Base-by-base conservation (phyloP, 2,888 invertebrate genomes). In the Eurytoma californica region DNA sequence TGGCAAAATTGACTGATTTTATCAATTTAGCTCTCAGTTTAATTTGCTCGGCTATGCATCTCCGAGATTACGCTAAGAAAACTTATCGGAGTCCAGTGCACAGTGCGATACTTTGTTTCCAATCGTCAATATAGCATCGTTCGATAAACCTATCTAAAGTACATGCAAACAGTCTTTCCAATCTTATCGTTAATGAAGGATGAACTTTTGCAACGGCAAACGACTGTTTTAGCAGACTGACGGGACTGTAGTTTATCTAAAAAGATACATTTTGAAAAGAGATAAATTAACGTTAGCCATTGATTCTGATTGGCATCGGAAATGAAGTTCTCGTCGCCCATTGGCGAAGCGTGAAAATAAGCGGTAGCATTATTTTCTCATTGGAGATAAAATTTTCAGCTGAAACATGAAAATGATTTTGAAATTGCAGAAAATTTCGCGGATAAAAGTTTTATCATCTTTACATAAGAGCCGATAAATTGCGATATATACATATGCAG, bases 41-140 rank as follows among this genome's bases (percentile, higher is more conserved):
- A 66, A 77, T 66, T 70, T 18, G 28, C 39, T 55, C 30, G 20
- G 7, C n/a, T 39, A 7, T 60, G 58, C 51, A 24, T 58, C 3
- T 30, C 60, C 49, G 60, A 18, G 49, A 66, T 57, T 66, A 28
- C 39, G 39, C 7, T 7, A 39, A 39, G 39, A 39, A 39, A 16
- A 72, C 72, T 75, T 53, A 75, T 72, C 55, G 63, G 0, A n/a
- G 72, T 1, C 12, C n/a, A 47, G 51, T 63, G 58, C 53, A 67
- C 66, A 70, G 65, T 70, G 53, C 65, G 49, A 72, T 80, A 80
- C 77, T 80, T 80, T 77, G 77, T 77, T 77, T 74, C 74, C 66
- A 75, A 77, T 80, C 51, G 18, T 73, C 65, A n/a, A 74, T 77
- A 55, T 30, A 80, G 70, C 72, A 75, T 61, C 72, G 47, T 67